Percentiles rank a stretch among this genome's conserved stretches.
phyloP scores from a whole-genome alignment of 2,888 invertebrate genomes.

The Poecilobothrus nobilitatus region DNA sequence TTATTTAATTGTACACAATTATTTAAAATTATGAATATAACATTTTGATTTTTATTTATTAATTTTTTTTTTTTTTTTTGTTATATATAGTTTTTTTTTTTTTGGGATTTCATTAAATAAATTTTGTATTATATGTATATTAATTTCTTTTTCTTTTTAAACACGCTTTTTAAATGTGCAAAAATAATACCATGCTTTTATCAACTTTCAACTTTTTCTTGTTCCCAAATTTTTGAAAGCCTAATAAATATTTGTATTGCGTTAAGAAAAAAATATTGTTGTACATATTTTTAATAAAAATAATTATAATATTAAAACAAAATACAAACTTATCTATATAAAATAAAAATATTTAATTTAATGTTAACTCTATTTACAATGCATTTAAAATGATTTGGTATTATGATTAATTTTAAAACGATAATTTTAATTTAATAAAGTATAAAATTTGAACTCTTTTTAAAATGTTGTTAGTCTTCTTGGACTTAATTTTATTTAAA shows the following conservation, averaged over 20 bases:
- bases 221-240: conserved; percentile 4
- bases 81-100: no score
- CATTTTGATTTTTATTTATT: neutral
- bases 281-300: neutral
- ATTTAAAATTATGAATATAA: neutral
- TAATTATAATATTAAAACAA: no score
- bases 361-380: neutral
- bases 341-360: no score
- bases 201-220: neutral
- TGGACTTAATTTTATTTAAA: neutral
- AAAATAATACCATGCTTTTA: neutral
- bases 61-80: no score
- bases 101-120: no score
- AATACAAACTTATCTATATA: no score
- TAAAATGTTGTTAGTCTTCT: neutral
- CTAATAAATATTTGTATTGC: neutral
- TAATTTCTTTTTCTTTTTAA: neutral
- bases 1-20: conserved; percentile 1
- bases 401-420: neutral
- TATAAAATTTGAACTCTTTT: conserved; percentile 5
- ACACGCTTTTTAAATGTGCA: neutral
- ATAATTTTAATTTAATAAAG: neutral
- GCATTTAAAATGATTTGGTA: neutral
- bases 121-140: neutral
- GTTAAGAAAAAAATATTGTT: conserved; percentile 1